Base-by-base conservation (phyloP, 2,113 vertebrate genomes). In the Xenus cinereus region DNA sequence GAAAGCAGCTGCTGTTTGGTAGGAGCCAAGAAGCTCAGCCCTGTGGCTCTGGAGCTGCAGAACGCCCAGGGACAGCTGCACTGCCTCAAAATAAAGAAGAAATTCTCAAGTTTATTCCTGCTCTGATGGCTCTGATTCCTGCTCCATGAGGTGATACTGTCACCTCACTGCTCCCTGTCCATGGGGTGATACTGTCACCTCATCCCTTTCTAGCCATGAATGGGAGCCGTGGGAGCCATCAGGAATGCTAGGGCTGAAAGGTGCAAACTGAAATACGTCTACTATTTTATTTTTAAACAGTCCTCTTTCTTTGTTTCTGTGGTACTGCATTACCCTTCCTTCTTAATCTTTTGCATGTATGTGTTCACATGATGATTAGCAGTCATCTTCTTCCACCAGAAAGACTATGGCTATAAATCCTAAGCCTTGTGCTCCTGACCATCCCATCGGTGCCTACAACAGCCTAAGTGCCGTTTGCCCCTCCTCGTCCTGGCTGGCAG, bases 1-100 rank as follows among this genome's bases (percentile, higher is more conserved):
- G 90, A 91, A 87, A 72, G 88, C 66, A 82, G 17, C 74, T 93
- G 87, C 89, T 56, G 2, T n/a, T 18, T 45, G 78, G 75, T 63
- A 35, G 63, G 53, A 91, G 67, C 72, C 50, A 43, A 35, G 72
- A 54, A 28, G 19, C 54, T 45, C n/a, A 50, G 72, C 62, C 62
- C 79, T 35, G 89, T 28, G 22, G 85, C 88, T 63, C 67, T 3
- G 41, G 59, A 41, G 59, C 3, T 48, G 53, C 51, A 35, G 51
- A 32, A 15, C 45, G 20, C 26, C 20, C 1, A 0, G 50, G 37
- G 35, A 6, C 37, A 41, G 72, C 64, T 53, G 51, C 59, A 3
- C 5, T 1, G 28, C 8, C 33, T 27, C 43, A 23, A n/a, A 69
- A 48, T 12, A 24, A 45, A 35, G 51, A 16, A 15, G 50, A 43